Evolutionary conservation across 2,797 vertebrate species (phyloP), one percentile per base, ranked within the genome.

Genomic region (Sebastiscus tertius): DNA sequence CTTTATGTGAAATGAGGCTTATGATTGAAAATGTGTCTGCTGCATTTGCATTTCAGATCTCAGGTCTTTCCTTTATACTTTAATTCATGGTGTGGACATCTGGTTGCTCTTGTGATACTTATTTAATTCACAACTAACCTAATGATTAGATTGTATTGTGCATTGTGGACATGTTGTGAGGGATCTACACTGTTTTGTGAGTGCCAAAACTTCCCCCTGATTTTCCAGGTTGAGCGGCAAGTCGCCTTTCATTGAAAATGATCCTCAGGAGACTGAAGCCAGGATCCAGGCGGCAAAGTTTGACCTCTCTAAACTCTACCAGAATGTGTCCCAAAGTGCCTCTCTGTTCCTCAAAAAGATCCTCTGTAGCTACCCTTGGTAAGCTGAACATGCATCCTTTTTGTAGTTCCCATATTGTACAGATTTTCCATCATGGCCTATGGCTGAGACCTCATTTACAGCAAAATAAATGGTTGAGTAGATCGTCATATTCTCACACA

Each of bases 301-400:
- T 86, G 99, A 99, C 94, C 96, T 97, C 88, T 97, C 97, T 89
- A 98, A 98, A 94, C 94, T 99, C 60, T 99, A 99, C 94, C 97
- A 98, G 93, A 99, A 99, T 1, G 98, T 97, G 89, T 99, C 99
- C 14, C 99, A 99, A 96, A 98, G 96, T 85, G 98, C 98, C 91
- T 98, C 97, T 77, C 95, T 99, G 89, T 99, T 99, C 94, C 96
- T 99, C 77, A 97, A 98, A 84, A 99, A 99, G 93, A 96, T 98
- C 89, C 97, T 99, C 64, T 97, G 97, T 63, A 96, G 97, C 87
- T 97, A 98, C 84, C 97, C 98, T 83, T 99, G 98, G 99, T 99
- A 91, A 97, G 97, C 5, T 29, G 6, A 65, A 29, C 31, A 49
- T n/a, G 14, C 22, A 3, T 22, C 26, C 13, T 29, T 55, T 54